Evolutionary conservation across 2,797 vertebrate species (phyloP).

Genomic region (Chromobotia macracanthus): DNA sequence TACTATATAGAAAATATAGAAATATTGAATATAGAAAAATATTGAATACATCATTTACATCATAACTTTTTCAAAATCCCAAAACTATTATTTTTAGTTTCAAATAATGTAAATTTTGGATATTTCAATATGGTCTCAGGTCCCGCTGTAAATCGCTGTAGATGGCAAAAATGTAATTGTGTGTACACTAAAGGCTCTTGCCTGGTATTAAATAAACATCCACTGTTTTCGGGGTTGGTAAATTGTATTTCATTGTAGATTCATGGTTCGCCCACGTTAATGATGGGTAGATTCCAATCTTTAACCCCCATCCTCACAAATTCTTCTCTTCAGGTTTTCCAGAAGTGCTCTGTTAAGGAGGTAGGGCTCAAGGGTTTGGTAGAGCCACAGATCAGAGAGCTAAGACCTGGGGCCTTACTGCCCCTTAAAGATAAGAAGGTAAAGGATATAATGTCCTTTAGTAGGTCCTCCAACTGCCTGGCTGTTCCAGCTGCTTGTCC

Average conservation of each 20-base stretch:
- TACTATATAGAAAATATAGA: background rate
- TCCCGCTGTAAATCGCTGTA: background rate
- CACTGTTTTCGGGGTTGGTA: background rate
- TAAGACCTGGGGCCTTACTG: constrained; percentile 85
- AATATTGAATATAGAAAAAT: too few species aligned
- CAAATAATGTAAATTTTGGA: too few species aligned
- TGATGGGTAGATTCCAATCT: constrained; percentile 48
- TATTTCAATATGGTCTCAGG: too few species aligned
- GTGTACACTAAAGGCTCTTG: background rate
- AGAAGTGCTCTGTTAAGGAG: constrained; percentile 96
- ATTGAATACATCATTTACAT: too few species aligned
- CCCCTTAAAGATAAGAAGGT: constrained; percentile 97
- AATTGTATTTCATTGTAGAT: background rate
- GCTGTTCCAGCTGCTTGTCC: constrained; percentile 70
- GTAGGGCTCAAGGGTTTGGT: constrained; percentile 90
- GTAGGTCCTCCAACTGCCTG: constrained; percentile 72
- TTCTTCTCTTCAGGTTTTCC: constrained; percentile 92
- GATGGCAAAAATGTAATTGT: background rate
- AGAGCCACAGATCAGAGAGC: constrained; percentile 91
- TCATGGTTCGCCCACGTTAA: constrained; percentile 42
- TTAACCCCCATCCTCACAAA: constrained; percentile 63
- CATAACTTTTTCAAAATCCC: too few species aligned
- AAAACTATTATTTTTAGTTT: too few species aligned
- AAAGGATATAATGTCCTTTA: constrained; percentile 76
- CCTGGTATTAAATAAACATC: background rate